Base-by-base conservation (phyloP, 2,888 invertebrate genomes). In the Ametastegia equiseti region DNA sequence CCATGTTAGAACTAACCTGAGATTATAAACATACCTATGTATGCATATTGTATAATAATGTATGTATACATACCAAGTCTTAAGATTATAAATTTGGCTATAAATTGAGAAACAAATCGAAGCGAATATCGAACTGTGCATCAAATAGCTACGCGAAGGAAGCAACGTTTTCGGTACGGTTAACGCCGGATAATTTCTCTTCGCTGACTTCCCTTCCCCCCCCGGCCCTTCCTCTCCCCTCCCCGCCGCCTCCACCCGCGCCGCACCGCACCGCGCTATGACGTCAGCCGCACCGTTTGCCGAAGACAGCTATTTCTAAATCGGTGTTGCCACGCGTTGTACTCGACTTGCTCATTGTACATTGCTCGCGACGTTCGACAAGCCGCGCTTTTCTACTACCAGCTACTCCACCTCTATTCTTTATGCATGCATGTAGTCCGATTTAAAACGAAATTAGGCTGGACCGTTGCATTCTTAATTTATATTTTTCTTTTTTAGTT, bases 241-340 rank as follows among this genome's bases (percentile, higher is more conserved):
- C 19, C 9, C 39, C 33, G n/a, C 13, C 33, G 5, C 71, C 45
- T 27, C 42, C 30, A 4, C 30, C 9, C 39, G 11, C 45, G 15
- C 69, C 15, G 1, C 4, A 5, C 15, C 5, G 0, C 69, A 13
- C 2, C 15, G 19, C 54, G 75, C 23, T 36, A 45, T 75, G 75
- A 75, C 75, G 75, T 75, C 75, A 75, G 75, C 50, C 50, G 45
- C 54, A 75, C 50, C 54, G 75, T 75, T 75, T 75, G 50, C 75
- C 75, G 75, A 75, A 75, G 75, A 75, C 45, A 47, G 65, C 75
- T 75, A 75, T 75, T 75, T 75, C 75, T 75, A 75, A 75, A 75
- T 75, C 75, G 75, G 75, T 75, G 75, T 75, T 75, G 75, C 75
- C 75, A 75, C 75, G 75, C 75, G 75, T 75, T 75, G 75, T 75